Evolutionary conservation across 2,113 vertebrate species (phyloP).

Genomic region (Myotis davidii): DNA sequence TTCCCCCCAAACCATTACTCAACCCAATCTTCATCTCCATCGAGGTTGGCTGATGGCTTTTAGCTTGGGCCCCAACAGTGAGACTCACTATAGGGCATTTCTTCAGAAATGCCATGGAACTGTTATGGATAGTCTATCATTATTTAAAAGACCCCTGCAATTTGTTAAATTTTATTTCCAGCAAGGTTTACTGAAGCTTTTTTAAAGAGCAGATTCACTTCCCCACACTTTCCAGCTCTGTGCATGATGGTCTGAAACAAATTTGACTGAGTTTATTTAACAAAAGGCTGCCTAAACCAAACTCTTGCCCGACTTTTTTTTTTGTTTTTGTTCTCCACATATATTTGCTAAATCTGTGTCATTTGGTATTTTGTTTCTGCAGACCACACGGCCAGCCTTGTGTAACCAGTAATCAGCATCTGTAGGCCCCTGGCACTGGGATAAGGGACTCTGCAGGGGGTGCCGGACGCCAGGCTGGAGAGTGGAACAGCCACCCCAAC

Average conservation of each 20-base stretch:
- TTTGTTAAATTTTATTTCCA: constrained; percentile 39
- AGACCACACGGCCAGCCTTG: background rate
- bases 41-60: background rate
- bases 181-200: background rate
- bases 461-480: background rate
- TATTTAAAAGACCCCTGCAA: background rate
- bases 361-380: constrained; percentile 41
- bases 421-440: background rate
- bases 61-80: background rate
- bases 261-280: constrained; percentile 39
- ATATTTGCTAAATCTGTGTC: constrained; percentile 45
- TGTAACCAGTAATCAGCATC: background rate
- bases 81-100: background rate
- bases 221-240: background rate
- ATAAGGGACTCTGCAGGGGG: fast-evolving
- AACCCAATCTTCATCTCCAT: background rate
- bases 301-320: background rate
- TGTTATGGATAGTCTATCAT: background rate
- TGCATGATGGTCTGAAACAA: background rate
- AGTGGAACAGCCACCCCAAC: background rate
- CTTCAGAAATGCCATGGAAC: background rate
- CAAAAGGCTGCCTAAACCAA: constrained; percentile 20
- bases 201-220: background rate
- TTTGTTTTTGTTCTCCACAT: background rate
- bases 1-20: background rate